Percentiles rank a stretch among this genome's conserved stretches.
phyloP scores from a whole-genome alignment of 2,113 vertebrate genomes.

The Phylloscopus trochilus region DNA sequence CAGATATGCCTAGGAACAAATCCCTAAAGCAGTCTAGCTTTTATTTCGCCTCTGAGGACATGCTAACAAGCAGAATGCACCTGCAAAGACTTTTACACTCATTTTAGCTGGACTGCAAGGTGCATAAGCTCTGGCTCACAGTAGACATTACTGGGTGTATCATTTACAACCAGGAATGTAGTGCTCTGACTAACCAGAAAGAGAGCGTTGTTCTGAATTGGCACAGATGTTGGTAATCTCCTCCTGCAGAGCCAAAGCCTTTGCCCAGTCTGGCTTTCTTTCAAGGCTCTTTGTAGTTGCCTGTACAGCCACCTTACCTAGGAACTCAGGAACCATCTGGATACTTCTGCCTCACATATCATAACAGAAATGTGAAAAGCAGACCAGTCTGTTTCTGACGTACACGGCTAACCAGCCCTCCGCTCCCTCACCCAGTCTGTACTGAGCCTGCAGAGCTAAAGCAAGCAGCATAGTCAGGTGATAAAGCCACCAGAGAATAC shows the following conservation, averaged over 20 bases:
- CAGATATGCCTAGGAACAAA: not conserved
- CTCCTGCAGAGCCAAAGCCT: not conserved
- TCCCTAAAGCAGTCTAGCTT: not conserved
- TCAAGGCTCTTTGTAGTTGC: not conserved
- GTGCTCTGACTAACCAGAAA: not conserved
- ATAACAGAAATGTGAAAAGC: not conserved
- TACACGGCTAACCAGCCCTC: not conserved
- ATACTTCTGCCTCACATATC: not conserved
- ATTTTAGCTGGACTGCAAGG: not conserved
- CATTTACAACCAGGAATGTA: not conserved
- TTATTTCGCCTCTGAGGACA: not conserved
- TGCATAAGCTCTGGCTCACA: not conserved
- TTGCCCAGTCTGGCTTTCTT: constrained; percentile 12
- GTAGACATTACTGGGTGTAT: not conserved
- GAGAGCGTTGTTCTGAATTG: not conserved
- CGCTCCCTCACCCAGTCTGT: not conserved
- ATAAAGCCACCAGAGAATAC: not conserved
- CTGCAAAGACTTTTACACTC: not conserved
- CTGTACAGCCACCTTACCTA: not conserved
- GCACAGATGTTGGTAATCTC: constrained; percentile 17
- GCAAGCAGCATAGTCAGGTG: not conserved
- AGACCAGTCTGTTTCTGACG: not conserved
- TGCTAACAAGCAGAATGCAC: not conserved
- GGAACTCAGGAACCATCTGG: not conserved
- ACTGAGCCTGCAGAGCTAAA: not conserved